phyloP scores from a whole-genome alignment of 1,140 invertebrate species.

The Linepithema humile region DNA sequence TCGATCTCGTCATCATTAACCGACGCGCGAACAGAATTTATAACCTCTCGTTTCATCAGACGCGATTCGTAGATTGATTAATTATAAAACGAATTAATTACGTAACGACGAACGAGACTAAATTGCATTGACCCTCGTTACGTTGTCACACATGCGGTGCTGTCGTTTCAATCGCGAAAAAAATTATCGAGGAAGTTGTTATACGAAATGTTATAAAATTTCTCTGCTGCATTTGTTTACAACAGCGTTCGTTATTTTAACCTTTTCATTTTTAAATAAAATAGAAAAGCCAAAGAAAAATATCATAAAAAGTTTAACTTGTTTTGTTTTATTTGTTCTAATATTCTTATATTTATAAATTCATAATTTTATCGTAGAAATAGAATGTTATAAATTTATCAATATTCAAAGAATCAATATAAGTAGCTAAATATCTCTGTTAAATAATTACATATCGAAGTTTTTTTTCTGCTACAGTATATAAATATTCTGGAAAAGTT shows the following conservation, averaged over 20 bases:
- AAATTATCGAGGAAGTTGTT: slow-evolving; percentile 7
- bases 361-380: neutral
- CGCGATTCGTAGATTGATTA: slow-evolving; percentile 25
- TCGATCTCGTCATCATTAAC: slow-evolving; percentile 13
- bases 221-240: neutral
- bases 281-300: neutral
- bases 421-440: neutral
- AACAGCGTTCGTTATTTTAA: neutral
- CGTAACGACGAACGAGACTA: neutral
- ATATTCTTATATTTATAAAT: neutral
- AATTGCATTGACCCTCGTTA: slow-evolving; percentile 17
- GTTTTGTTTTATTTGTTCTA: neutral
- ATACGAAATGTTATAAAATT: neutral
- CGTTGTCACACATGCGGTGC: neutral
- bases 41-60: slow-evolving; percentile 47
- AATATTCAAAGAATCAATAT: neutral
- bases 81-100: slow-evolving; percentile 32
- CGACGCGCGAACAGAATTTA: slow-evolving; percentile 34
- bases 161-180: neutral
- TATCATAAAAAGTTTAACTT: neutral
- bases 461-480: neutral
- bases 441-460: neutral
- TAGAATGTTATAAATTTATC: neutral
- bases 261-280: neutral
- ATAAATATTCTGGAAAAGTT: neutral